Evolutionary conservation across 2,888 invertebrate genomes (phyloP), one percentile per base, ranked within the genome.

Genomic region (Hypomecis punctinalis): DNA sequence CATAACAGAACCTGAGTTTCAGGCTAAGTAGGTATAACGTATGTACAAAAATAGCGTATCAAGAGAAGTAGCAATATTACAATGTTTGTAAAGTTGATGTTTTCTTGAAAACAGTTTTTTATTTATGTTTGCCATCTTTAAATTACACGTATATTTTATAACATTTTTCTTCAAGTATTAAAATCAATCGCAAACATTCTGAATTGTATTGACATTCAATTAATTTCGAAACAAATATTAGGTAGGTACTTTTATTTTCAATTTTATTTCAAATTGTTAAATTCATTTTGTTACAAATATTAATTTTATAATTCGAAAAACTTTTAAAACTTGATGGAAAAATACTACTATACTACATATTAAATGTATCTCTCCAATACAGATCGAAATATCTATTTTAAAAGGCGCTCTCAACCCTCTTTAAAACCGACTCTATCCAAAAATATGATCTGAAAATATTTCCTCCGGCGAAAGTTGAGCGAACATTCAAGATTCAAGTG

Each of bases 401-500:
- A 47, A 46, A 47, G 8, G 33, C 37, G 23, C 49, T 47, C 56
- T 52, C 36, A 56, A 56, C 40, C 40, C 40, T 51, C 45, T 60
- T 43, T 36, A 45, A 56, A 60, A 40, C 13, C 46, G 42, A 42
- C 47, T 61, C 42, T 9, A 60, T 61, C 10, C 49, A 37, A 57
- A 64, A 55, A 60, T 64, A 56, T 47, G 40, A 64, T 56, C 47
- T 52, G 53, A 57, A 66, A 56, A 65, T 61, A 57, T 56, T 61
- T 64, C 60, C 36, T 46, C n/a, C 45, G 36, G 8, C 42, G 33
- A 66, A 56, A 66, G 65, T 66, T 61, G 42, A 58, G 23, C 62
- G 52, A 45, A 64, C 53, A 59, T 66, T 51, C 49, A 62, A 47
- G 58, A 64, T 53, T 64, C 40, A 63, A 66, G 66, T 66, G 60